Base-by-base conservation (phyloP, 92 coral and sea anemone species). In the Phenganax subtilis region DNA sequence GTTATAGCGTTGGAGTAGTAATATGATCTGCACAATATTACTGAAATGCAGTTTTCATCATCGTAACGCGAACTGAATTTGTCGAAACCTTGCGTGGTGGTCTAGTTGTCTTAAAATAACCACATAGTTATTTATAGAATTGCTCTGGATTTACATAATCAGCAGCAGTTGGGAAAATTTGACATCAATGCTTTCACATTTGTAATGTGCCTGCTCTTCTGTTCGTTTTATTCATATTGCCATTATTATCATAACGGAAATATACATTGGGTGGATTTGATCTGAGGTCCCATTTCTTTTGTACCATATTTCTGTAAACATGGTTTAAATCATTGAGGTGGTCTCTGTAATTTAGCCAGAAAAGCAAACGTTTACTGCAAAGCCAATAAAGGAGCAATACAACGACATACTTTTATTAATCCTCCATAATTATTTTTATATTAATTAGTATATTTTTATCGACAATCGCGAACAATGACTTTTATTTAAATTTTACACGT, bases 91-190 rank as follows among this genome's bases (percentile, higher is more conserved):
- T 68, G 37, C 73, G 52, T 68, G 53, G 73, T 68, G 73, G 73
- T 68, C 73, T 30, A 68, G 73, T 37, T 37, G 15, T 68, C 53
- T 68, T 30, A 68, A 68, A 68, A 68, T 68, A 68, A 28, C 31
- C 73, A 37, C n/a, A 29, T 29, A 53, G 73, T 68, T 68, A 68
- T 30, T 68, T 68, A 30, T 68, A 68, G 73, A 68, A 68, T 68
- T 29, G 53, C 53, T 30, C 31, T 68, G 73, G 29, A 6, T 68
- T 1, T 61, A 66, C 51, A 30, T 66, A 29, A 66, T 66, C 25
- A 66, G 72, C 72, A 9, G 72, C 72, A 66, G 9, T 68, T 68
- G 29, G 73, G n/a, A 17, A 61, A 68, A 12, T 37, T 30, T 68
- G 29, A 68, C 37, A 30, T 68, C 54, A 68, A 68, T 30, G 52